Conservation (phyloP, 2,888 invertebrate genomes). For the Leptinotarsa rubiginosa region DNA sequence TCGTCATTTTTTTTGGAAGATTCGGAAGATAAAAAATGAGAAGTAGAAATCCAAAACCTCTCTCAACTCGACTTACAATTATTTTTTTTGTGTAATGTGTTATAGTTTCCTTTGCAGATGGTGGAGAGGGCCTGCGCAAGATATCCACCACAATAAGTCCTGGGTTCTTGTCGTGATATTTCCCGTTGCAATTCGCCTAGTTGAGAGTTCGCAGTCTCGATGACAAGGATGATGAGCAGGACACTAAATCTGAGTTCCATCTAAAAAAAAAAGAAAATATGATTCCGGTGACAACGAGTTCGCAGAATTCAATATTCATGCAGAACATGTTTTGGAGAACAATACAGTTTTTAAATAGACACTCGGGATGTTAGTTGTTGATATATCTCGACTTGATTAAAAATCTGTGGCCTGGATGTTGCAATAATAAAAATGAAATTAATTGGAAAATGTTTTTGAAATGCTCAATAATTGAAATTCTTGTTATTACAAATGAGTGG, state of each 20-base stretch:
- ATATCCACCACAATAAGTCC: conserved; percentile 48
- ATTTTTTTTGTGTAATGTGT: conserved; percentile 51
- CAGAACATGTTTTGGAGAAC: too few species aligned
- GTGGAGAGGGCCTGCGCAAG: conserved; percentile 51
- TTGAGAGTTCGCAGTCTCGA: conserved; percentile 39
- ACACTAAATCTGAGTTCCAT: conserved; percentile 49
- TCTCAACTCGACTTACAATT: conserved; percentile 44
- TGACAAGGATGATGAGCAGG: conserved; percentile 39
- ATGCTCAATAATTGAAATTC: too few species aligned
- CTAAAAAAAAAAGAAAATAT: conserved; percentile 39
- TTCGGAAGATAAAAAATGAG: background rate
- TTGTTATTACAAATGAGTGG: too few species aligned
- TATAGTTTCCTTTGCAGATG: conserved; percentile 57
- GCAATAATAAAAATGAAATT: too few species aligned
- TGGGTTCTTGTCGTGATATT: conserved; percentile 27
- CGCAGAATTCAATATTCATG: too few species aligned
- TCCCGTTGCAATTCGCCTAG: conserved; percentile 34
- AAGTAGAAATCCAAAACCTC: background rate
- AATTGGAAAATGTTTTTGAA: too few species aligned
- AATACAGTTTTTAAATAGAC: too few species aligned
- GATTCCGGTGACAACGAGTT: background rate
- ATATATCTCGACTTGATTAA: too few species aligned
- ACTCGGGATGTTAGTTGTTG: too few species aligned
- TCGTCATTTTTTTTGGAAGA: too few species aligned
- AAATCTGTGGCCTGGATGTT: too few species aligned